Evolutionary conservation across 1,140 invertebrate species (phyloP).

Genomic region (Cryptotermes secundus): DNA sequence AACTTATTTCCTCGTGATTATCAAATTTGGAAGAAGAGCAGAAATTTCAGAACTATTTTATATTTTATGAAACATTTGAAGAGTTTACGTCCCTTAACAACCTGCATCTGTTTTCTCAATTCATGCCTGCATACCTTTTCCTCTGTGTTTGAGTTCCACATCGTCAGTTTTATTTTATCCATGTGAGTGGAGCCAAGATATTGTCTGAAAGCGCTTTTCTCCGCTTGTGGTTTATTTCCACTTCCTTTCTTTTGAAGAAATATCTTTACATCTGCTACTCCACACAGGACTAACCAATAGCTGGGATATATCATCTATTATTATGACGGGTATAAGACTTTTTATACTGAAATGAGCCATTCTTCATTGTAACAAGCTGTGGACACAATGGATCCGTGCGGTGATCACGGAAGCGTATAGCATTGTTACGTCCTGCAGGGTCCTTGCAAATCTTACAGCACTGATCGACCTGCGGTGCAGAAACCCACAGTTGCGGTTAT

Average conservation of each 20-base stretch:
- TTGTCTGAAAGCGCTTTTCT: background rate
- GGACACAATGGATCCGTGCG: background rate
- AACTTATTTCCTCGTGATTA: too few species aligned
- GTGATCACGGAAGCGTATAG: background rate
- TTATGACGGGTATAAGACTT: background rate
- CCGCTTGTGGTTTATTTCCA: too few species aligned
- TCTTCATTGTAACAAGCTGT: constrained; percentile 11
- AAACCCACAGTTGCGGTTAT: background rate
- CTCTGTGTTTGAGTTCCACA: too few species aligned
- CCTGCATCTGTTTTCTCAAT: background rate
- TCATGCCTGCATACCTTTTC: background rate
- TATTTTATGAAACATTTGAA: too few species aligned
- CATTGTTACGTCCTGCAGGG: background rate
- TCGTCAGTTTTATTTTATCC: too few species aligned
- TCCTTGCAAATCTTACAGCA: too few species aligned
- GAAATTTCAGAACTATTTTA: background rate
- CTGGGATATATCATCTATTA: background rate
- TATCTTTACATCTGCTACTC: background rate
- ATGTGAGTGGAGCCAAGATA: background rate
- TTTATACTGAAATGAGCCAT: constrained; percentile 1
- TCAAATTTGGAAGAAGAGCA: background rate
- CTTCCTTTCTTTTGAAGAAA: too few species aligned
- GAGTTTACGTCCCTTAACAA: background rate
- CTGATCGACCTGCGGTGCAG: background rate
- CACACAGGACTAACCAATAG: background rate